Evolutionary conservation across 2,888 invertebrate genomes (phyloP), one percentile per base, ranked within the genome.

Genomic region (Scaptomyza tumidula): DNA sequence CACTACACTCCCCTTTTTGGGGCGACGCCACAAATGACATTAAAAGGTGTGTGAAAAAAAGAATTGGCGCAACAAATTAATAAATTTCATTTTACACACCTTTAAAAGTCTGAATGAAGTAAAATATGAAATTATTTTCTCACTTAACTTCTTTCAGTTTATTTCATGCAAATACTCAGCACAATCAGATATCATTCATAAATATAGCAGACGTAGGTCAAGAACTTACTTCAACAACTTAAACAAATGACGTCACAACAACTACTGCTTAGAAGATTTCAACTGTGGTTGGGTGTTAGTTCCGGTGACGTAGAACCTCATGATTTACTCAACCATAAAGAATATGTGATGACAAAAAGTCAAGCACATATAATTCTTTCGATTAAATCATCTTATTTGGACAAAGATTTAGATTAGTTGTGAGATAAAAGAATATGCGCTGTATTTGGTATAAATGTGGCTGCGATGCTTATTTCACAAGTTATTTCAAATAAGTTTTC

Each of bases 331-430:
- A 10, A 13, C 33, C n/a, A 55, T 66, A 65, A 65, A 65, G 66
- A 66, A 66, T 39, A 27, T 5, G n/a, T 14, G 29, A 6, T 39
- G 53, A 14, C 31, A 7, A 24, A 48, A 24, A 24, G n/a, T 9
- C 16, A 16, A 3, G n/a, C 43, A 31, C 49, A 37, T 58, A 33
- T 37, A 4, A 53, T 29, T 2, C 46, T 45, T 59, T 55, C 53
- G 63, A 49, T 56, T 57, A 60, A 62, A 52, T 63, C 49, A 16
- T 60, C 35, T 14, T 85, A 43, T 82, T 86, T 86, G 45, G 29
- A 39, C 39, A 61, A 7, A 61, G 78, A 81, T 75, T 81, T 68
- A 75, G 79, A 84, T 86, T 70, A 54, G 61, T 27, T 29, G 27
- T 9, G 7, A 64, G 77, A 61, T 68, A 64, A 37, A 11, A 6